Evolutionary conservation across 1,140 invertebrate species (phyloP).

Genomic region (Galleria mellonella): DNA sequence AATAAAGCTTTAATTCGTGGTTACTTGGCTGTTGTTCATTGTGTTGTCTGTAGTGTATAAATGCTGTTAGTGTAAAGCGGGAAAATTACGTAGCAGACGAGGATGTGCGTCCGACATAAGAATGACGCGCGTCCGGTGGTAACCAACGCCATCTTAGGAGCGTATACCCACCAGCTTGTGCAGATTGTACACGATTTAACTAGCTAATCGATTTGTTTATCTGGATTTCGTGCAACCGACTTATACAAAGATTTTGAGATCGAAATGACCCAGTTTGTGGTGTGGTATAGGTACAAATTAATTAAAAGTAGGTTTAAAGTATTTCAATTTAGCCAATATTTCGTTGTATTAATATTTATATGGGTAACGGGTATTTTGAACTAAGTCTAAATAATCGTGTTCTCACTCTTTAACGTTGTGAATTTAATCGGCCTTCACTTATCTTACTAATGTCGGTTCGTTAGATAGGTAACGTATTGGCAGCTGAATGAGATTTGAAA

Average conservation of each 20-base stretch:
- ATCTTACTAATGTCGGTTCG: background rate
- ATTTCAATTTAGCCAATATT: too few species aligned
- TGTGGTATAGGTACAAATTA: too few species aligned
- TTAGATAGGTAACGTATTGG: conserved; percentile 17
- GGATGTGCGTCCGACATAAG: conserved; percentile 65
- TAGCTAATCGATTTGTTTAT: conserved; percentile 15
- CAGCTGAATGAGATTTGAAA: conserved; percentile 27
- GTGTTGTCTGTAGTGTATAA: conserved; percentile 25
- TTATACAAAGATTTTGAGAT: conserved; percentile 2
- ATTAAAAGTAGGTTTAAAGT: too few species aligned
- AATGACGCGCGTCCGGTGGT: conserved; percentile 53
- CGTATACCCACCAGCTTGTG: conserved; percentile 6
- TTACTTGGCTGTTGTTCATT: conserved; percentile 25
- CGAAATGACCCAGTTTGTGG: background rate
- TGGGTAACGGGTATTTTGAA: too few species aligned
- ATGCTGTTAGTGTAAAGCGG: conserved; percentile 37
- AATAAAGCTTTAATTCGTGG: conserved; percentile 50
- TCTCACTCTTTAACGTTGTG: too few species aligned
- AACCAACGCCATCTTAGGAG: conserved; percentile 39
- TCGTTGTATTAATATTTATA: too few species aligned
- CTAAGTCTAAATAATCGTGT: too few species aligned
- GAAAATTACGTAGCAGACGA: conserved; percentile 47
- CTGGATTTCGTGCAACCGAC: conserved; percentile 2
- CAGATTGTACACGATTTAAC: conserved; percentile 20
- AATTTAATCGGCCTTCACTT: background rate